phyloP scores from a whole-genome alignment of 2,797 vertebrate genomes.

The Platalea minor region DNA sequence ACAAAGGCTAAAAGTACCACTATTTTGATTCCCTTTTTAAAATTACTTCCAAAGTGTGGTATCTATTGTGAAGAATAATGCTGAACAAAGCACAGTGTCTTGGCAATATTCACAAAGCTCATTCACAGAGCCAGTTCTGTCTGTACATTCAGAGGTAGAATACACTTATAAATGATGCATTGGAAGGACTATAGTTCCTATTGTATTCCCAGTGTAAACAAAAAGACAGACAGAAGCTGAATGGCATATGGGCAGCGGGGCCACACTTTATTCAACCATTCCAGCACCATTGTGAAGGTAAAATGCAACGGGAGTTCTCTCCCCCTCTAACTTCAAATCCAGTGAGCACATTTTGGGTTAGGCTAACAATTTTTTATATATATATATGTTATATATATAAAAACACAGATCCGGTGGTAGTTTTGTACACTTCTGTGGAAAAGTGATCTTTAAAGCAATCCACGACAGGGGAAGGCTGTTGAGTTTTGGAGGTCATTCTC shows the following conservation, averaged over 20 bases:
- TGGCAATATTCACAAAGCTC: slow-evolving; percentile 90
- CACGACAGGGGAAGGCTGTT: neutral
- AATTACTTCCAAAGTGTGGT: slow-evolving; percentile 99
- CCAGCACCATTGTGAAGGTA: slow-evolving; percentile 71
- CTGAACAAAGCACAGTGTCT: slow-evolving; percentile 92
- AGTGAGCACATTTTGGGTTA: slow-evolving; percentile 21
- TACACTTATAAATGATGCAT: slow-evolving; percentile 88
- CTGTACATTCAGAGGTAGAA: slow-evolving; percentile 88
- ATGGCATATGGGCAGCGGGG: slow-evolving; percentile 85
- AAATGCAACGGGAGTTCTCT: slow-evolving; percentile 66
- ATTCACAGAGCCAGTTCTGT: slow-evolving; percentile 85
- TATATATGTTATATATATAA: neutral
- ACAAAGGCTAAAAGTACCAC: slow-evolving; percentile 97
- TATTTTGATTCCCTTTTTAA: slow-evolving; percentile 98
- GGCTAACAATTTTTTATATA: neutral
- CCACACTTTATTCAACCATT: slow-evolving; percentile 78
- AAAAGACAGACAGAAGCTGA: slow-evolving; percentile 89
- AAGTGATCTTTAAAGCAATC: neutral
- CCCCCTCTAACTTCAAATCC: slow-evolving; percentile 45
- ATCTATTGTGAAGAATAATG: slow-evolving; percentile 95
- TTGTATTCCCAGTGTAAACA: slow-evolving; percentile 96
- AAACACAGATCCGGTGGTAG: neutral
- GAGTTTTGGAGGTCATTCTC: neutral
- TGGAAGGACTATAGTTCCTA: slow-evolving; percentile 86
- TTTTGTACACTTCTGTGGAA: neutral